Evolutionary conservation across 1,140 invertebrate species (phyloP), one percentile per base, ranked within the genome.

Genomic region (Orius insidiosus): DNA sequence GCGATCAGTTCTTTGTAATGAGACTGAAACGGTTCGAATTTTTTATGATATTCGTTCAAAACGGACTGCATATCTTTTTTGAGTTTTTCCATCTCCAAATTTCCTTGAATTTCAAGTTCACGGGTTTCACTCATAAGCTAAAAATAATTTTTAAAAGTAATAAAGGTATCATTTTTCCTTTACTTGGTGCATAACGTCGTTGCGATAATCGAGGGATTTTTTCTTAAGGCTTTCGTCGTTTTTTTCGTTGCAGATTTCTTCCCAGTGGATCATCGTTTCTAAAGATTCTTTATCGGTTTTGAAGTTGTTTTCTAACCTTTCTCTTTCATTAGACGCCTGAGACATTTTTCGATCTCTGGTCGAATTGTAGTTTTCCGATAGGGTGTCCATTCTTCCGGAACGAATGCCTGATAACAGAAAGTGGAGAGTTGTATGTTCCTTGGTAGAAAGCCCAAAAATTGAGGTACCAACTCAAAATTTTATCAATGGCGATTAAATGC

Each of bases 401-500:
- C 11, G 33, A 41, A 44, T 31, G 31, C 36, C 18, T 5, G 15
- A 47, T 32, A 34, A 39, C 39, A 13, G 39, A 46, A 52, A 43
- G 24, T 50, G 48, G 33, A 49, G 42, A n/a, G n/a, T n/a, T n/a
- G n/a, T n/a, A n/a, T n/a, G 40, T 33, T 30, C 19, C 38, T 16
- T 40, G n/a, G n/a, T n/a, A n/a, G n/a, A n/a, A n/a, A n/a, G 24
- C 24, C n/a, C n/a, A n/a, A n/a, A 24, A 24, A 24, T 24, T 24
- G 24, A 24, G 7, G n/a, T n/a, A 24, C 24, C 7, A 3, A 80
- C 78, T 68, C 44, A 82, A 69, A 53, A 80, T 71, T 53, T 70
- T 63, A 52, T 75, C 69, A 11, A 85, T 69, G 34, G 68, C 72
- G 47, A 74, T 69, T 31, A 77, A 74, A 54, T 85, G 80, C 0